Base-by-base conservation (phyloP, 2,888 invertebrate species). In the Bruchidius siliquastri region DNA sequence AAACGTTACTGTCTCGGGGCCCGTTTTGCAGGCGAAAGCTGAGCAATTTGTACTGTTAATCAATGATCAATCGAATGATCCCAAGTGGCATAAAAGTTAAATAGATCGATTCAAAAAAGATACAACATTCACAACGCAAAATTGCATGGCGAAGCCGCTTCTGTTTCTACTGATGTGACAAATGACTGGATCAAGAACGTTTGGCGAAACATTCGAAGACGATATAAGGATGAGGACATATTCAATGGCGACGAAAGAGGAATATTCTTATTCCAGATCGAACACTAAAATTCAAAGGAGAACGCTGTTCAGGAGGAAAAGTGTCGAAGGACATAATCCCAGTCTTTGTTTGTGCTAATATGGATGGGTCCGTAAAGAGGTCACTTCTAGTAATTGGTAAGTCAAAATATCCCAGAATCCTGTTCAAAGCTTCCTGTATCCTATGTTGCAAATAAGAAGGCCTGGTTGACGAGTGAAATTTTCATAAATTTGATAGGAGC, bases 341-440 rank as follows among this genome's bases (percentile, higher is more conserved):
- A 20, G 73, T 82, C 8, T 22, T 82, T 70, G 74, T 81, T 49
- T 72, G 72, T 8, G 75, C 79, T 21, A 83, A 83, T 73, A 80
- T 80, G 78, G 77, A 66, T 32, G 82, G 82, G 6, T 76, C 79
- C 6, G 80, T 80, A 73, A 83, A 83, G 79, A 74, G 77, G 21
- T 78, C 77, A 76, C 75, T 79, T 67, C 74, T 83, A 0, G 76
- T 83, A 18, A 82, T 84, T 69, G 83, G 82, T n/a, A 83, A 83
- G 75, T 79, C 80, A 6, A 72, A 77, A 74, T 76, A 78, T 21
- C 82, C 82, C 2, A 71, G 82, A n/a, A n/a, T n/a, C n/a, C 70
- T 81, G 81, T 79, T 82, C 83, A 69, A 79, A 74, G 71, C 32
- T 80, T 2, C 82, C 81, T 10, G 76, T 82, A 2, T 77, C 79